These are phyloP conservation scores for Equus quagga DNA, from an alignment of 2,113 vertebrate genomes.

Conservation along the genomic window DNA sequence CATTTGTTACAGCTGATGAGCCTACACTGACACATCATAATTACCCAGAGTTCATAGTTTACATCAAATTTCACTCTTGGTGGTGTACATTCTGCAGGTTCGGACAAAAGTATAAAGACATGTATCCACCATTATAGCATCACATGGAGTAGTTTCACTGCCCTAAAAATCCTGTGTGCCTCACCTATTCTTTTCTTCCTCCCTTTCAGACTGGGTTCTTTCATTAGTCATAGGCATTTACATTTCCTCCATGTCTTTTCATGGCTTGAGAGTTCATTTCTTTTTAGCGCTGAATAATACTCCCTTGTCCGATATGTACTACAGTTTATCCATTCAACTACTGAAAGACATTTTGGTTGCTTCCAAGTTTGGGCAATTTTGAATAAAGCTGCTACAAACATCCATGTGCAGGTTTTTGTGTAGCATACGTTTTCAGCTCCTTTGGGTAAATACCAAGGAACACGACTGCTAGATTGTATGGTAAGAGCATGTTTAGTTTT, in stretches of 20 bases:
- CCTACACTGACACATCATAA: background rate
- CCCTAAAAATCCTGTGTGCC: background rate
- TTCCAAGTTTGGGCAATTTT: background rate
- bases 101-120: background rate
- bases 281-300: background rate
- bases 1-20: background rate
- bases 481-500: background rate
- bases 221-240: background rate
- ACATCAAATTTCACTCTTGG: background rate
- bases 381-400: background rate
- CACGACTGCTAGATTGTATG: background rate
- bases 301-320: background rate
- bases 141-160: background rate
- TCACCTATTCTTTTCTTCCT: background rate
- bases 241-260: background rate
- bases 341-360: background rate
- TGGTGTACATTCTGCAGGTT: background rate
- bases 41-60: background rate
- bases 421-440: background rate
- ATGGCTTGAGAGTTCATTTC: background rate
- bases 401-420: background rate
- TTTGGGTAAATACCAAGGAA: background rate
- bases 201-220: background rate
- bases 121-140: background rate
- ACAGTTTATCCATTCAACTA: background rate